Base-by-base conservation (phyloP, 2,113 vertebrate species). In the Phoxinus phoxinus region DNA sequence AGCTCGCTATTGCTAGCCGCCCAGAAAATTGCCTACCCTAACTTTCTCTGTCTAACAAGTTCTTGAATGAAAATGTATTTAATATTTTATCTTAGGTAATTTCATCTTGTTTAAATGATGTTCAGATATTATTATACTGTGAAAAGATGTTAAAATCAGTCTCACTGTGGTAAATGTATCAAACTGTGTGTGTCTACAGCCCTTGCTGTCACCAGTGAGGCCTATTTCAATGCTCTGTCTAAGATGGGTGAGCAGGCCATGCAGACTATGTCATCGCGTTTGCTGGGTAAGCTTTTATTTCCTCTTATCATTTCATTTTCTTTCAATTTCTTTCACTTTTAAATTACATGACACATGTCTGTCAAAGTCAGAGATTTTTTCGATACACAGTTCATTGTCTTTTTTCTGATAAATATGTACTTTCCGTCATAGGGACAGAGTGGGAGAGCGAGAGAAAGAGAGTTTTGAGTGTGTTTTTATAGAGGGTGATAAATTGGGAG, bases 231-330 rank as follows among this genome's bases (percentile, higher is more conserved):
- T 0, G 95, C 96, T 0, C 94, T 99, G 0, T 96, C 96, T 89
- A 96, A 95, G 94, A 96, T 98, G 1, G 98, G 96, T 71, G 95
- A 98, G 87, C 96, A 93, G 83, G 97, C 97, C 0, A 89, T 97
- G 25, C 93, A 96, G 92, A 97, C 94, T 1, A 86, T 93, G 76
- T 96, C 97, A 2, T 98, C 97, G 0, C 94, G 89, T 0, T 86
- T 95, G 44, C 88, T 99, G 30, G 98, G 98, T 99, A 93, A 95
- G 95, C 7, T 32, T 37, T 63, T 12, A 56, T 72, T 51, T 63
- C 44, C 13, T 23, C 25, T 65, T n/a, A 63, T 53, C n/a, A 48
- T 81, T 44, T 65, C 7, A 27, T 25, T 25, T 41, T 59, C 19
- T 25, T 44, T 59, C 13, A 59, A 11, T 44, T 5, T 48, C 10